Base-by-base conservation (phyloP, 2,797 vertebrate species). In the Sebastes trivittatus region DNA sequence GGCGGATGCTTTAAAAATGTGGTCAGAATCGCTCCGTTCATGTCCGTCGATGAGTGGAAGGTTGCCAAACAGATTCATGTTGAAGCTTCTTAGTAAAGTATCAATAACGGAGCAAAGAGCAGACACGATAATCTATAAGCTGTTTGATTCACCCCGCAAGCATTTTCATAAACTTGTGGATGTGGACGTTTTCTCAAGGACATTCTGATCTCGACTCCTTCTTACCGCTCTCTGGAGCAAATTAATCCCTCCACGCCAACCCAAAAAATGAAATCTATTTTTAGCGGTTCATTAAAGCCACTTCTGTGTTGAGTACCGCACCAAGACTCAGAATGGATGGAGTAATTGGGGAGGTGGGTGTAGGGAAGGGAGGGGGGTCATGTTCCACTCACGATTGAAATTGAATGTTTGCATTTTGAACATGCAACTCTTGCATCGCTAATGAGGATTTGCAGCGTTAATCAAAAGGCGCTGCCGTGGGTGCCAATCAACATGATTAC, bases 401-500 rank as follows among this genome's bases (percentile, higher is more conserved):
- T 76, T 75, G 63, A 86, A 84, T 75, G 84, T 83, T 59, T 83
- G 63, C 30, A 32, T 86, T 73, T 25, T 70, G 5, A 84, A 60
- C 25, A 10, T 52, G 61, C 23, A 11, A 56, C 81, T 78, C 56
- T 32, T 55, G 80, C 62, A 69, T 78, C 32, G 1, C 89, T 90
- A 89, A 92, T 82, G 85, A 89, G 78, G 78, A 73, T 85, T 68
- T 73, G 77, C 64, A 29, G 81, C 38, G 22, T 75, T 86, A 90
- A 90, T 90, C 84, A 91, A 72, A 83, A 83, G 75, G 55, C 42
- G 3, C 75, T 55, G 74, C 82, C 4, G 61, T 27, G 62, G 77
- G 68, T 82, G 87, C 83, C 87, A 88, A 87, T 90, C 87, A 83
- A 56, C 72, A 22, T 79, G 85, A 91, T 89, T 81, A 85, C 82